Evolutionary conservation across 2,113 vertebrate genomes (phyloP).

Genomic region (Bettongia penicillata): DNA sequence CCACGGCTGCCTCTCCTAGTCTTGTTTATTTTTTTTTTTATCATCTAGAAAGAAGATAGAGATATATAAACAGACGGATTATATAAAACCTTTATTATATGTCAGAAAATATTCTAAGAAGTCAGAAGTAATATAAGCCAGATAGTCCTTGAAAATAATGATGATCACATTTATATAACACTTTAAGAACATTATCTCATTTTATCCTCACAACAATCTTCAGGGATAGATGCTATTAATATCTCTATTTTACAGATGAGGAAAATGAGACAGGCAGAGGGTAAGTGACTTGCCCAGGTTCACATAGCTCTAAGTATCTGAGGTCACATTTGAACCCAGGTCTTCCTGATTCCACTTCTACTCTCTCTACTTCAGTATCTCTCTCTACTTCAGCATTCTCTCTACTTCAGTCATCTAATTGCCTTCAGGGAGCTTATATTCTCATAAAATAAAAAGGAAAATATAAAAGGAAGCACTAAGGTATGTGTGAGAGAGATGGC

Average conservation of each 20-base stretch:
- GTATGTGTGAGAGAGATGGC: not conserved
- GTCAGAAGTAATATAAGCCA: not conserved
- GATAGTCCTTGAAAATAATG: not conserved
- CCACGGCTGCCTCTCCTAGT: not conserved
- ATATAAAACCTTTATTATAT: not conserved
- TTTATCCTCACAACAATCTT: not conserved
- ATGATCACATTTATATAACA: not conserved
- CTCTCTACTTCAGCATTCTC: not conserved
- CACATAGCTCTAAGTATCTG: not conserved
- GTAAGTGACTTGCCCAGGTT: not conserved
- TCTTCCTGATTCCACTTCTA: not conserved
- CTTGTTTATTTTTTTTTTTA: not conserved
- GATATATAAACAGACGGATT: not conserved
- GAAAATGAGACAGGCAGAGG: not conserved
- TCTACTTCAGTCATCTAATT: not conserved
- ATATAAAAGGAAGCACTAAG: not conserved
- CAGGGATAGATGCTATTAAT: not conserved
- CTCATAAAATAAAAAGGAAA: not conserved
- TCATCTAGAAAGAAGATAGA: not conserved
- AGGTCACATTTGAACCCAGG: not conserved
- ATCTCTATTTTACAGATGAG: not conserved
- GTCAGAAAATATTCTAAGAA: not conserved
- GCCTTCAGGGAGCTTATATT: not conserved
- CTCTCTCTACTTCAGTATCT: not conserved
- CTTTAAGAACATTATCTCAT: not conserved